Conservation (phyloP, 2,888 invertebrate species). For the Pyrgus malvae region DNA sequence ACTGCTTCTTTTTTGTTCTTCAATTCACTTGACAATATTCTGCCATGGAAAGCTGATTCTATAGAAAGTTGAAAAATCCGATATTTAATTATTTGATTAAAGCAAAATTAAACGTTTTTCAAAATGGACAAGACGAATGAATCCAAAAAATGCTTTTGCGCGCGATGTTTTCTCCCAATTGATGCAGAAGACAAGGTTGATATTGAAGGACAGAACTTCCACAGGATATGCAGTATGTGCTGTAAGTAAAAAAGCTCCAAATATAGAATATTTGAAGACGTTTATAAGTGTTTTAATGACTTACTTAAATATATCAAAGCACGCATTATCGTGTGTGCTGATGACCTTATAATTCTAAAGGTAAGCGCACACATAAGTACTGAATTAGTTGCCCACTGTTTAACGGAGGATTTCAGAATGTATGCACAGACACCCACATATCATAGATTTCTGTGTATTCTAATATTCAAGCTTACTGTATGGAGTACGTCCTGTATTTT, state of each 20-base stretch:
- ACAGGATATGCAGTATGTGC: conserved; percentile 65
- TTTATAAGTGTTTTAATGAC: too few relatives aligned
- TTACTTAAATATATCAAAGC: too few relatives aligned
- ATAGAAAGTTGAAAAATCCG: neutral
- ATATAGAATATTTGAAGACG: too few relatives aligned
- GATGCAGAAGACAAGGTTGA: conserved; percentile 61
- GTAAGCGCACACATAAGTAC: too few relatives aligned
- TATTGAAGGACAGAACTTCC: conserved; percentile 68
- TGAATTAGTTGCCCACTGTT: too few relatives aligned
- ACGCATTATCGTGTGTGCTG: too few relatives aligned
- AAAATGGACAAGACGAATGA: conserved; percentile 60
- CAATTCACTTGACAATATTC: conserved; percentile 47
- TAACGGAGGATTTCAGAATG: too few relatives aligned
- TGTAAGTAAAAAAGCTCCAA: conserved; percentile 70
- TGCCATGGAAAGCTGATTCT: conserved; percentile 55
- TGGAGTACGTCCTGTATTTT: too few relatives aligned
- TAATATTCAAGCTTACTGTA: too few relatives aligned
- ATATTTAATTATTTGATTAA: conserved; percentile 4
- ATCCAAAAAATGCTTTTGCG: conserved; percentile 67
- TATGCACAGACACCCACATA: too few relatives aligned
- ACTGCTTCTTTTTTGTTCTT: conserved; percentile 37
- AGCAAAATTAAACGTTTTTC: conserved; percentile 29
- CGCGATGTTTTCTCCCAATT: conserved; percentile 66
- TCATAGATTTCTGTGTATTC: too few relatives aligned
- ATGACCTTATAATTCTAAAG: too few relatives aligned